These are phyloP conservation scores for Nansenia antarctica DNA, from an alignment of 2,113 vertebrate species.

Conservation along the genomic window DNA sequence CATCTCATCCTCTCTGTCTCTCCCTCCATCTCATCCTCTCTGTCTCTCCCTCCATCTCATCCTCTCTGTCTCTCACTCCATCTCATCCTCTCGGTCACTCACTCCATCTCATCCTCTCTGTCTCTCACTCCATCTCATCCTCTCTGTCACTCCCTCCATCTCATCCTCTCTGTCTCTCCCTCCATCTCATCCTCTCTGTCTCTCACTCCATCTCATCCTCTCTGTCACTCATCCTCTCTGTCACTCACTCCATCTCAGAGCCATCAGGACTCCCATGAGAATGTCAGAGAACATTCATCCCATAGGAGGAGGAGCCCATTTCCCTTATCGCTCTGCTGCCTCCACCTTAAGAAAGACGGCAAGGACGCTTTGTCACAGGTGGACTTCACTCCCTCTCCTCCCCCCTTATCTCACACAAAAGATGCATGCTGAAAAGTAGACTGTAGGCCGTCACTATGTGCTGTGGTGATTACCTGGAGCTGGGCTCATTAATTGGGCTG, in stretches of 20 bases:
- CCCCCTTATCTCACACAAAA: constrained; percentile 15
- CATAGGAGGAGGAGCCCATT: constrained; percentile 9
- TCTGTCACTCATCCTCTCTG: too few relatives aligned
- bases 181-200: too few relatives aligned
- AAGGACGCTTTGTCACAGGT: constrained; percentile 26
- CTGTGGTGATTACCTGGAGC: constrained; percentile 43
- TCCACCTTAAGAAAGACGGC: constrained; percentile 41
- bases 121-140: too few relatives aligned
- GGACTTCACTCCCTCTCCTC: constrained; percentile 5
- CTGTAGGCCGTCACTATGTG: constrained; percentile 26
- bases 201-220: too few relatives aligned
- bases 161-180: too few relatives aligned
- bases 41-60: too few relatives aligned
- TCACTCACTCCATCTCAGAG: not conserved
- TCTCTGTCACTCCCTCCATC: too few relatives aligned
- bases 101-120: too few relatives aligned
- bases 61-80: too few relatives aligned
- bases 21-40: too few relatives aligned
- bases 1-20: too few relatives aligned
- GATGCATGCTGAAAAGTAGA: constrained; percentile 19
- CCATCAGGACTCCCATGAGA: constrained; percentile 14
- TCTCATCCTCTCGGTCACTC: too few relatives aligned
- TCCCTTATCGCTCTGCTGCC: constrained; percentile 43
- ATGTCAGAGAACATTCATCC: constrained; percentile 17
- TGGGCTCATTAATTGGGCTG: constrained; percentile 33